These are phyloP conservation scores for Drosophila tani DNA, from an alignment of 1,140 invertebrate genomes.

Conservation along the genomic window DNA sequence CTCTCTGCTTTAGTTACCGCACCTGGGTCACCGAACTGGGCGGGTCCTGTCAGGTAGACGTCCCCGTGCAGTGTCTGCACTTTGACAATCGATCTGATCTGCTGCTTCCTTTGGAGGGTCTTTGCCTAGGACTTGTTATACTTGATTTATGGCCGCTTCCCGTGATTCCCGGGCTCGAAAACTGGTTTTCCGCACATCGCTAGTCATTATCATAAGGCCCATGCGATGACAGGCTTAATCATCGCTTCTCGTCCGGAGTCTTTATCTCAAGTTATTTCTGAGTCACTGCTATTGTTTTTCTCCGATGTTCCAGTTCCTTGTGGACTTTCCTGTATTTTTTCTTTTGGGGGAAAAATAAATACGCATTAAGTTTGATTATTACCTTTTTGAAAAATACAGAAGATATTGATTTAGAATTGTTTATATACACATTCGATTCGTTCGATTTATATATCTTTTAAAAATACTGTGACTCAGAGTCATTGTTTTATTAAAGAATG, in stretches of 20 bases:
- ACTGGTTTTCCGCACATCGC: conserved; percentile 19
- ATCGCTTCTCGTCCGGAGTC: conserved; percentile 21
- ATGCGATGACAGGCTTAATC: conserved; percentile 26
- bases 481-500: neutral
- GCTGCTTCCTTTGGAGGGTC: conserved; percentile 19
- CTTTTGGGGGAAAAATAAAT: neutral
- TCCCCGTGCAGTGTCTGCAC: conserved; percentile 17
- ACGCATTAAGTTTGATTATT: conserved; percentile 1
- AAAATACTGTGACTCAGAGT: neutral
- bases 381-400: neutral
- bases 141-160: conserved; percentile 40
- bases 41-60: conserved; percentile 57
- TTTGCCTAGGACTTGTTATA: conserved; percentile 43
- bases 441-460: neutral
- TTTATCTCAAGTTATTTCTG: conserved; percentile 28
- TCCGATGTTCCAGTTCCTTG: neutral
- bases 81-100: conserved; percentile 26
- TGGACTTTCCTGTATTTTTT: neutral
- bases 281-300: conserved; percentile 25
- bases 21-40: conserved; percentile 61
- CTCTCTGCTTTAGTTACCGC: conserved; percentile 15
- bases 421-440: neutral
- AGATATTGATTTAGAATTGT: neutral
- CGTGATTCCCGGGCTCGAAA: conserved; percentile 9
- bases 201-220: conserved; percentile 22